These are phyloP conservation scores for Napeogenes inachia DNA, from an alignment of 2,888 invertebrate species.

Conservation along the genomic window DNA sequence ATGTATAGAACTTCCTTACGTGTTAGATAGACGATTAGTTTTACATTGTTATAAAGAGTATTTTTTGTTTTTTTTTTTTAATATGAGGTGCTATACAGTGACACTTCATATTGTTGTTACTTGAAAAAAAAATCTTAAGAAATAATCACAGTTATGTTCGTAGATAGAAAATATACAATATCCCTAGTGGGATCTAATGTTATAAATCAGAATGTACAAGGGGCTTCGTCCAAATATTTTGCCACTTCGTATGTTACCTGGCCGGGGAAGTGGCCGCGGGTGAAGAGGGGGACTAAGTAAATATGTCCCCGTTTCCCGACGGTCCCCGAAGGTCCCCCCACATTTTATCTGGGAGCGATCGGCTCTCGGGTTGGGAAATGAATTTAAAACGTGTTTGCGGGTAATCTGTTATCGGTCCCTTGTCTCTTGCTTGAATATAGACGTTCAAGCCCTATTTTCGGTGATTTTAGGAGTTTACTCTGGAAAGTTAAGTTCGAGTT, in stretches of 20 bases:
- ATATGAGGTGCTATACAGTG: no score
- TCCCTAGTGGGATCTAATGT: conserved; percentile 15
- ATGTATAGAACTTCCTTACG: no score
- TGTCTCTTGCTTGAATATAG: conserved; percentile 74
- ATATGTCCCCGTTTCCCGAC: conserved; percentile 73
- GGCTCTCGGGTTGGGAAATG: conserved; percentile 76
- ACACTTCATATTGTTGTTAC: no score
- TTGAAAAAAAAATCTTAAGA: no score
- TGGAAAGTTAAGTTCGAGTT: conserved; percentile 14
- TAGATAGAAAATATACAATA: conserved; percentile 2
- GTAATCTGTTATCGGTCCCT: conserved; percentile 79
- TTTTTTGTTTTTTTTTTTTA: no score
- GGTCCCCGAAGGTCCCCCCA: conserved; percentile 52
- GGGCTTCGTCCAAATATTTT: conserved; percentile 72
- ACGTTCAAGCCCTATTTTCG: conserved; percentile 64
- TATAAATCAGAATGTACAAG: conserved; percentile 66
- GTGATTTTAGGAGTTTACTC: conserved; percentile 55
- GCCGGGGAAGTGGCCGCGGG: conserved; percentile 70
- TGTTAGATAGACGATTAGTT: no score
- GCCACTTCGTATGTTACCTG: conserved; percentile 74
- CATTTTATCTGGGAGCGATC: conserved; percentile 77
- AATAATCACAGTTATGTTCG: conserved; percentile 1
- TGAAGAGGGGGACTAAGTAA: conserved; percentile 72
- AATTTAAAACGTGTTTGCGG: conserved; percentile 78
- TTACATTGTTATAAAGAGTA: no score